These are phyloP conservation scores for Acrobasis repandana DNA, from an alignment of 2,888 invertebrate genomes.

Conservation along the genomic window DNA sequence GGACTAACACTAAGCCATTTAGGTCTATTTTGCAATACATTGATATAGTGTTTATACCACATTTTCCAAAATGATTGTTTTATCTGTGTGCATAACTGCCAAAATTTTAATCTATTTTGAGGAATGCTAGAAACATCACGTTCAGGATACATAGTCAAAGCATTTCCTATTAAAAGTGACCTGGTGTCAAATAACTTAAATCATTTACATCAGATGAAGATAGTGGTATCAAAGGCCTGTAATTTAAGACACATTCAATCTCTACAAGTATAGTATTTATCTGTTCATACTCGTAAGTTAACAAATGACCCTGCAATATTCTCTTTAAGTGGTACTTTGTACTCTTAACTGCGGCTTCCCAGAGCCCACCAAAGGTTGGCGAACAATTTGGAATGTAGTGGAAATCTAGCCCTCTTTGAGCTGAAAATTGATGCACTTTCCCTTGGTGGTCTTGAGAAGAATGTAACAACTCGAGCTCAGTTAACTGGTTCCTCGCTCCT, in stretches of 20 bases:
- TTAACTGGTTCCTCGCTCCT: slow-evolving; percentile 24
- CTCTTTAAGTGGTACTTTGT: slow-evolving; percentile 30
- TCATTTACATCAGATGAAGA: slow-evolving; percentile 25
- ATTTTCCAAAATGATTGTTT: slow-evolving; percentile 27
- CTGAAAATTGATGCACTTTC: slow-evolving; percentile 14
- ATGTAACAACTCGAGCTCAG: slow-evolving; percentile 24
- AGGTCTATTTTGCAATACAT: neutral
- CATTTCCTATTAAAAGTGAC: slow-evolving; percentile 26
- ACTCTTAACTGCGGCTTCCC: too few relatives aligned
- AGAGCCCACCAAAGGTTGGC: slow-evolving; percentile 15
- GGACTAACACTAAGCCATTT: neutral
- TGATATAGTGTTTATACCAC: slow-evolving; percentile 27
- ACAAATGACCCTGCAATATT: slow-evolving; percentile 22
- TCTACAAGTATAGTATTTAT: slow-evolving; percentile 20
- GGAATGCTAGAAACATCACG: slow-evolving; percentile 13
- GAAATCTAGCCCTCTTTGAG: slow-evolving; percentile 22
- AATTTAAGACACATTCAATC: slow-evolving; percentile 25
- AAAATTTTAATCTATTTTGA: slow-evolving; percentile 26
- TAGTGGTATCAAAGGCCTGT: slow-evolving; percentile 26
- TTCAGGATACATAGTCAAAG: slow-evolving; percentile 27
- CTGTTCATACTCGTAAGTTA: slow-evolving; percentile 31
- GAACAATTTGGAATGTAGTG: slow-evolving; percentile 24
- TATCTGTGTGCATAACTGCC: slow-evolving; percentile 22
- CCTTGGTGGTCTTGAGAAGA: slow-evolving; percentile 20
- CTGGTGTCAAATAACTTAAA: slow-evolving; percentile 26